Evolutionary conservation across 2,797 vertebrate species (phyloP), one percentile per base, ranked within the genome.

Genomic region (Limnodromus scolopaceus): DNA sequence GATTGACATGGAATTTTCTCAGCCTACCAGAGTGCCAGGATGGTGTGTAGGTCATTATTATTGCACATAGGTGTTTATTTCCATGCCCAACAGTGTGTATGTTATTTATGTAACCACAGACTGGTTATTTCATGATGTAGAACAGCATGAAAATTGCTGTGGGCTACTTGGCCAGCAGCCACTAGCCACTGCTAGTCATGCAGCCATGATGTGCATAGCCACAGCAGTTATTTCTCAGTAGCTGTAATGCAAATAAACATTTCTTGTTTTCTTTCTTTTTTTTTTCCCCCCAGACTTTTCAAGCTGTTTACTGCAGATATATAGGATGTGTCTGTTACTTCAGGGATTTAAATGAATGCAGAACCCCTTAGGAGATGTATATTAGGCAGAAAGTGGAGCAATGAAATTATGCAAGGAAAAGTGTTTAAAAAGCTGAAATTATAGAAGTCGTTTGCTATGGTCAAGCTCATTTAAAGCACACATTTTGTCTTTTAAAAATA

Each of bases 231-330:
- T 83, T 94, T 66, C 60, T 85, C 61, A 60, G 79, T 43, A 75
- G 72, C 82, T 95, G 65, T 58, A 65, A 71, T 82, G 54, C 51
- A 82, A 84, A 69, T 84, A 96, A 89, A 39, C 63, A 92, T 48
- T 51, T 77, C 38, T 63, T 60, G 16, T 43, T 91, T 83, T 55
- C 54, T 77, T 82, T 54, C 24, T 36, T n/a, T 16, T 77, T 75
- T 39, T n/a, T 16, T 3, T 18, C 24, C 2, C 16, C 2, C 18
- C 38, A 27, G 45, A 16, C 36, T 86, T 87, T 39, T 84, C 71
- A 88, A 54, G 79, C 84, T 87, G 41, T 71, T 93, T 78, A 15
- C 43, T 65, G 87, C 48, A 72, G 78, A 87, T 92, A 48, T 32
- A 49, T 66, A 5, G 0, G 1, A 68, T 32, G 38, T 5, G 2